These are phyloP conservation scores for Hucho hucho DNA, from an alignment of 2,113 vertebrate species.

Conservation along the genomic window DNA sequence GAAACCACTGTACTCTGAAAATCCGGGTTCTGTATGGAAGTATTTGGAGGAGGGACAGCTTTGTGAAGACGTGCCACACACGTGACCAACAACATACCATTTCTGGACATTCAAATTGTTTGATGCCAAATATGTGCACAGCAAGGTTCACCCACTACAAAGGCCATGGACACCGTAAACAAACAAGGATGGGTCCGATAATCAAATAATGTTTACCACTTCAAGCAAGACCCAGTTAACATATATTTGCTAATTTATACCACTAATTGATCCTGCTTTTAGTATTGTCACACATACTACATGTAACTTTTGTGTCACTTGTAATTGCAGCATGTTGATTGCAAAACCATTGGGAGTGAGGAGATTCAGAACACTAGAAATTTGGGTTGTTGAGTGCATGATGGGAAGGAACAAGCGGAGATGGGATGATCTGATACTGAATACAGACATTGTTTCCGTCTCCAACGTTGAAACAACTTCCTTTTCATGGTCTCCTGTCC, in stretches of 20 bases:
- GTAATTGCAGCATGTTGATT: background rate
- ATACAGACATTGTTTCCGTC: no score
- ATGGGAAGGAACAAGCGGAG: no score
- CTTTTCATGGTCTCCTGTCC: no score
- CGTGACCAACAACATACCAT: background rate
- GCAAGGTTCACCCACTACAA: background rate
- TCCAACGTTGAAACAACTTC: no score
- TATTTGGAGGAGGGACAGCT: background rate
- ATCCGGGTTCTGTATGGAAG: background rate
- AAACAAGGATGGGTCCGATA: background rate
- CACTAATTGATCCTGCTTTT: constrained; percentile 24
- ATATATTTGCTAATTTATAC: constrained; percentile 21
- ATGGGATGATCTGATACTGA: no score
- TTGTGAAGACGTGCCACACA: background rate
- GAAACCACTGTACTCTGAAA: background rate
- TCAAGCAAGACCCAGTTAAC: constrained; percentile 34
- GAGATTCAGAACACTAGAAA: background rate
- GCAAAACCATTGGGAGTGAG: background rate
- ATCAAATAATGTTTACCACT: background rate
- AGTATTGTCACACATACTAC: background rate
- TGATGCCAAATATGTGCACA: background rate
- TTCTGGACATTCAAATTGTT: background rate
- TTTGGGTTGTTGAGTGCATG: no score
- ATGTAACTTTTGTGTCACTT: background rate
- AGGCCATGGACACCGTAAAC: background rate